Evolutionary conservation across 2,888 invertebrate genomes (phyloP), one percentile per base, ranked within the genome.

Genomic region (Cacoxenus indagator): DNA sequence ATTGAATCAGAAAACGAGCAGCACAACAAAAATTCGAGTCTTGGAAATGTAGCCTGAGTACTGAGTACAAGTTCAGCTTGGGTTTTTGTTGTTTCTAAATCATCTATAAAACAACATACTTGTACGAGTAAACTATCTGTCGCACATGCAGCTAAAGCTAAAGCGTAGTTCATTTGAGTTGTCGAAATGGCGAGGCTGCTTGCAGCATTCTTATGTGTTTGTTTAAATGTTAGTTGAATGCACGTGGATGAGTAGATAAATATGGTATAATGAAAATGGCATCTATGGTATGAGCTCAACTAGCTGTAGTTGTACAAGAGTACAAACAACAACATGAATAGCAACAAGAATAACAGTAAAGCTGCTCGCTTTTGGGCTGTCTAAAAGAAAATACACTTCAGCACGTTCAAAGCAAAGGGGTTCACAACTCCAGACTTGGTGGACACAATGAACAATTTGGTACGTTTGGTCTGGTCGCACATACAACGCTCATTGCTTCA

Each of bases 171-270:
- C 9, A 37, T 8, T 37, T 37, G 3, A 37, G 37, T 37, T 5
- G 37, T 65, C 54, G 67, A 46, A 46, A 51, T 43, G 8, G 64
- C 55, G 22, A 67, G 76, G n/a, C n/a, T n/a, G n/a, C n/a, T n/a
- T n/a, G n/a, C n/a, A n/a, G n/a, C n/a, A n/a, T n/a, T n/a, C n/a
- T n/a, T n/a, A n/a, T n/a, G n/a, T n/a, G n/a, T n/a, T n/a, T n/a
- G n/a, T n/a, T n/a, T 78, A 84, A 85, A 80, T 82, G 83, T 76
- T 81, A 76, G 83, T 77, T 83, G 82, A 85, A 81, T 85, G 83
- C 85, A 85, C 82, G 81, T 84, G 86, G 77, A 84, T 83, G 83
- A 83, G 82, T 83, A 83, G 77, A 84, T 81, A 85, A 85, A 83
- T 82, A 85, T 81, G 74, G 75, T 81, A 78, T 81, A 81, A 81